phyloP scores from a whole-genome alignment of 2,797 vertebrate species.

The Sphaeramia orbicularis region DNA sequence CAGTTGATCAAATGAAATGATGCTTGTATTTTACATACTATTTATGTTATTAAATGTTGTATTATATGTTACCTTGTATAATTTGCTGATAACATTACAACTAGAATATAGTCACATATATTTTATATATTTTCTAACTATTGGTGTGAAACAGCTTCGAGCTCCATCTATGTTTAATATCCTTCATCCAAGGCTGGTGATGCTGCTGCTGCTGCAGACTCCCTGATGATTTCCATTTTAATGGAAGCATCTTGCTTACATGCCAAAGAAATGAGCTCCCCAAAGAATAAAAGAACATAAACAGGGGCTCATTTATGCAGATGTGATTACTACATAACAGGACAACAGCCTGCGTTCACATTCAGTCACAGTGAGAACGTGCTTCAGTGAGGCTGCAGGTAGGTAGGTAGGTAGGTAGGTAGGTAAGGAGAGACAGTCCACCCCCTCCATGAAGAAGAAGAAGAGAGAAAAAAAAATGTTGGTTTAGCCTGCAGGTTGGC shows the following conservation, averaged over 20 bases:
- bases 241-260: constrained; percentile 23
- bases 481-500: constrained; percentile 66
- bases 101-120: too few species aligned
- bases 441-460: constrained; percentile 12
- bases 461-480: constrained; percentile 13
- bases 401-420: too few species aligned
- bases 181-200: not conserved
- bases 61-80: too few species aligned
- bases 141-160: not conserved
- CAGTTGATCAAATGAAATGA: too few species aligned
- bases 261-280: not conserved
- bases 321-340: constrained; percentile 5
- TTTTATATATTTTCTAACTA: too few species aligned
- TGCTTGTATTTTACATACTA: too few species aligned
- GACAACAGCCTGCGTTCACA: constrained; percentile 1
- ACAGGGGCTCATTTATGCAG: constrained; percentile 4
- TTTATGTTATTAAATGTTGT: too few species aligned
- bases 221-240: constrained; percentile 23
- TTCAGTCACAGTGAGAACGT: not conserved
- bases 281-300: not conserved
- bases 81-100: too few species aligned
- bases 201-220: constrained; percentile 7
- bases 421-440: constrained; percentile 16
- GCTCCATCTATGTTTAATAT: not conserved
- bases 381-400: constrained; percentile 31